Conservation (phyloP, 2,797 vertebrate species). For the Lateolabrax maculatus region DNA sequence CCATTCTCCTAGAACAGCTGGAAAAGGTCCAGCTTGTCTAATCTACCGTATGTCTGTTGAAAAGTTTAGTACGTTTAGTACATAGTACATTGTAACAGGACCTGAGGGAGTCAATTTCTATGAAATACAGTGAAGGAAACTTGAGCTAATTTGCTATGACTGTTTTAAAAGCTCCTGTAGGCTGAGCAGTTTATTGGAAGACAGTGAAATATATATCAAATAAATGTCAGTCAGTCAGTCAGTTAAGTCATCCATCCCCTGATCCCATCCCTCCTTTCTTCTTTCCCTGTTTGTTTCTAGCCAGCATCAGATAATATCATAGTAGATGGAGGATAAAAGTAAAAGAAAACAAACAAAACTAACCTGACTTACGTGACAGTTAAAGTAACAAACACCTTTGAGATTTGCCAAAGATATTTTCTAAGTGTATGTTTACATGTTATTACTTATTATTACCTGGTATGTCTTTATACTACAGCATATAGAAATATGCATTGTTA, state of each 20-base stretch:
- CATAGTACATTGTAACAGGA: background rate
- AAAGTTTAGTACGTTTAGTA: background rate
- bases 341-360: background rate
- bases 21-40: background rate
- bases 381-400: constrained; percentile 3
- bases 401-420: constrained; percentile 1
- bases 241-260: background rate
- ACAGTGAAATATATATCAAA: background rate
- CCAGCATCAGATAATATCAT: constrained; percentile 13
- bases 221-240: constrained; percentile 4
- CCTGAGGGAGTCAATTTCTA: constrained; percentile 1
- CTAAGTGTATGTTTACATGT: background rate
- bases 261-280: background rate
- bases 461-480: background rate
- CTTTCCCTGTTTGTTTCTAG: background rate
- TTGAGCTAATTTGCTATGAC: background rate
- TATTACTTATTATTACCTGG: background rate
- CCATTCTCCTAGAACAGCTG: background rate
- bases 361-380: background rate
- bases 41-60: background rate
- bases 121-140: background rate
- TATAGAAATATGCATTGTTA: background rate
- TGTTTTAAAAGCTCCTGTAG: background rate
- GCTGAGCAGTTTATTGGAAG: background rate
- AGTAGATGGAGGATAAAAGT: constrained; percentile 6